Evolutionary conservation across 2,888 invertebrate genomes (phyloP).

Genomic region (Conus canariensis): DNA sequence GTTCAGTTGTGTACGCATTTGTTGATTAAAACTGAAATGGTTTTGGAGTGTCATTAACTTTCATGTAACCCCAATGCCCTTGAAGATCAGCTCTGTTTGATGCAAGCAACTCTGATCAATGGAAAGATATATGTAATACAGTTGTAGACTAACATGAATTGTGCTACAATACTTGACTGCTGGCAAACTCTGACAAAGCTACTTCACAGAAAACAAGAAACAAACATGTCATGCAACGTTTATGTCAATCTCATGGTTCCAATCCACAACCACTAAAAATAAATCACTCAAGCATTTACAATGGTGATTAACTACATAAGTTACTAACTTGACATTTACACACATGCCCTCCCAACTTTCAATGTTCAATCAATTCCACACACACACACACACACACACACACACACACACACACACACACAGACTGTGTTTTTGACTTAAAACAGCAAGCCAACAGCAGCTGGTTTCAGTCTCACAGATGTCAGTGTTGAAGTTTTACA

Average conservation of each 20-base stretch:
- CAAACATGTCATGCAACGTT: neutral
- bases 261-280: slow-evolving; percentile 21
- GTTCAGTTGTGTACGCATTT: no score
- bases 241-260: neutral
- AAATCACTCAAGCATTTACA: neutral
- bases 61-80: no score
- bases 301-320: neutral
- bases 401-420: neutral
- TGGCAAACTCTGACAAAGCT: neutral
- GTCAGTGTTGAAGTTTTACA: neutral
- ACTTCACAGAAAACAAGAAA: neutral
- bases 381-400: neutral
- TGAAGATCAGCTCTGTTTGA: no score
- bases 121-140: no score
- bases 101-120: no score
- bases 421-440: neutral
- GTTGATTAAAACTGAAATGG: no score
- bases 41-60: no score
- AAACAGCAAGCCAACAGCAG: no score
- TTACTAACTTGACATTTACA: no score
- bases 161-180: neutral
- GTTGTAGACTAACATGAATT: neutral
- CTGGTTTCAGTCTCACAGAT: neutral
- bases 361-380: neutral
- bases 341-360: neutral